Percentiles rank a stretch among this genome's conserved stretches.
Evolutionary conservation across 2,888 invertebrate species (phyloP).

Genomic region (Ectemnius continuus): DNA sequence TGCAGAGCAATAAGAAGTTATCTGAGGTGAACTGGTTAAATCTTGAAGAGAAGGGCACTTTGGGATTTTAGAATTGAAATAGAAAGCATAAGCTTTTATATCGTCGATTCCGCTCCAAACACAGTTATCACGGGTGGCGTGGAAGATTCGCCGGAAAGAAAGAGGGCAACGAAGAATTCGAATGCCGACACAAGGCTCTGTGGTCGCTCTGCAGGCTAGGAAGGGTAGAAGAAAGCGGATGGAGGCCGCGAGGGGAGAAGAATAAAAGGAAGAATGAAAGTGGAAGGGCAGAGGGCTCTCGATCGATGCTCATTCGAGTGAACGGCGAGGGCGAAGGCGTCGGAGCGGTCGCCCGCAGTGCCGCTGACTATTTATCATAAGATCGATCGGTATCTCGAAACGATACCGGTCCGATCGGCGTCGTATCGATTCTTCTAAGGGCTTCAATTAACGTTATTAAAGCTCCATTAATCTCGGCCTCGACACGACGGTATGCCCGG

Average conservation of each 20-base stretch:
- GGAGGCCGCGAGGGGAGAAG: slow-evolving; percentile 16
- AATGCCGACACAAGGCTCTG: no score
- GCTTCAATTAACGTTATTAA: slow-evolving; percentile 78
- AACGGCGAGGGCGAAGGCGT: slow-evolving; percentile 66
- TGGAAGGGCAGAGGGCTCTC: slow-evolving; percentile 50
- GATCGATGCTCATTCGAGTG: slow-evolving; percentile 46
- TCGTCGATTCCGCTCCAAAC: no score
- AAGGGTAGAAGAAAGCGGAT: slow-evolving; percentile 32
- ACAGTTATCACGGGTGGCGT: no score
- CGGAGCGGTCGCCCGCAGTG: slow-evolving; percentile 75
- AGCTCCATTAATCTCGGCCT: slow-evolving; percentile 75
- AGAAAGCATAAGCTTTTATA: no score
- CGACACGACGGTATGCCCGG: slow-evolving; percentile 69
- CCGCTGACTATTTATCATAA: slow-evolving; percentile 77
- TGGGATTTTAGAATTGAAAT: no score
- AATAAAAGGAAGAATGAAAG: slow-evolving; percentile 46
- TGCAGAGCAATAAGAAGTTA: no score
- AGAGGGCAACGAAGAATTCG: not conserved
- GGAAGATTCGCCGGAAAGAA: no score
- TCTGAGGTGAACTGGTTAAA: no score
- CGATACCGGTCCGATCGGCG: slow-evolving; percentile 71
- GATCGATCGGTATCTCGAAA: slow-evolving; percentile 76
- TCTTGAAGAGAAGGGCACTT: no score
- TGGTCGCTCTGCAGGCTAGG: slow-evolving; percentile 26
- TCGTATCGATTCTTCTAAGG: slow-evolving; percentile 77